phyloP scores from a whole-genome alignment of 2,797 vertebrate species.

The Notamacropus eugenii region DNA sequence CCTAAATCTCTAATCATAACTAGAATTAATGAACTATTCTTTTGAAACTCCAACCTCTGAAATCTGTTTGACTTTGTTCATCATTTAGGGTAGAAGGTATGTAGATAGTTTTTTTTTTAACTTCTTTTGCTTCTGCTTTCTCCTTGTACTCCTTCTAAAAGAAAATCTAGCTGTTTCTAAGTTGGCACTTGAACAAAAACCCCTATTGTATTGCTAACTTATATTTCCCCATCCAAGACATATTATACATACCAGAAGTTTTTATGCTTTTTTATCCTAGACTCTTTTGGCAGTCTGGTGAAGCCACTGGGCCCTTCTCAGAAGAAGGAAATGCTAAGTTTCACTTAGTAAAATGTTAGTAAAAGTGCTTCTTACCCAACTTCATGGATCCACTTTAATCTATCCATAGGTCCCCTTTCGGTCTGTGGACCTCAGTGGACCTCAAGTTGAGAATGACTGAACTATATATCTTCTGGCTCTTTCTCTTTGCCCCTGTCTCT shows the following conservation, averaged over 20 bases:
- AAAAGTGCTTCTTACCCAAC: neutral
- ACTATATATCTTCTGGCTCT: neutral
- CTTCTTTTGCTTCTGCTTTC: neutral
- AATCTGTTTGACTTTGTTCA: slow-evolving; percentile 21
- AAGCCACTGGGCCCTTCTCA: neutral
- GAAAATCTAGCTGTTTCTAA: neutral
- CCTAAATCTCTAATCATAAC: neutral
- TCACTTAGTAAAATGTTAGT: neutral
- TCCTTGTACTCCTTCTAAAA: neutral
- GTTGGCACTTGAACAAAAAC: neutral
- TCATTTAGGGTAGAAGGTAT: neutral
- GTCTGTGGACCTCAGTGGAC: neutral
- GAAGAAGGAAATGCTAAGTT: neutral
- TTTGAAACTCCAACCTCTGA: slow-evolving; percentile 5
- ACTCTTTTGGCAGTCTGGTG: neutral
- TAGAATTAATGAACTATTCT: neutral
- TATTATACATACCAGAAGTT: no score
- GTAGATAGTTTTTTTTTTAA: neutral
- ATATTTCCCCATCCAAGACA: neutral
- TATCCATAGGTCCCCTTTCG: neutral
- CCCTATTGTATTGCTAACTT: neutral
- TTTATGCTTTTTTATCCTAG: neutral
- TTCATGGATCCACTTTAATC: neutral
- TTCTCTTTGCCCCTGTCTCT: neutral
- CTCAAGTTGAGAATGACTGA: neutral